Base-by-base conservation (phyloP, 2,888 invertebrate genomes). In the Limnephilus marmoratus region DNA sequence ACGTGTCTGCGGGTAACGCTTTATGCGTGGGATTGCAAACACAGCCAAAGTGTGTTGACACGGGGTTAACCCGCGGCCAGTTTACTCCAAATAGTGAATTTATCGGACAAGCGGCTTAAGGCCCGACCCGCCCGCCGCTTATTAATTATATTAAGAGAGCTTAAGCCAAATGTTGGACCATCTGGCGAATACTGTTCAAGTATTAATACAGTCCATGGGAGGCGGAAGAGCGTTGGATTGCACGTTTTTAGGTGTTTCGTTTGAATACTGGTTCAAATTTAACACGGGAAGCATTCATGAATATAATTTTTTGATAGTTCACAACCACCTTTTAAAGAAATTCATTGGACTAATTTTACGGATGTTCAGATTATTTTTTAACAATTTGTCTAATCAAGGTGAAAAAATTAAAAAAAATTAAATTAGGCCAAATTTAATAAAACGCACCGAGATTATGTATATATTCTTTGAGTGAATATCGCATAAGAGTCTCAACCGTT, bases 141-240 rank as follows among this genome's bases (percentile, higher is more conserved):
- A 86, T 86, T 86, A 86, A 86, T 86, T 86, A 49, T 86, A 86
- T 86, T 86, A 49, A 86, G 86, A 86, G 45, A 49, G 86, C 41
- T 86, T 45, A 29, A 45, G n/a, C 49, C 86, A 86, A 86, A 86
- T 45, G 41, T 45, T 49, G 86, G 29, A 86, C 86, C 41, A 86
- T 86, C 86, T 86, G 86, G 68, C 68, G 24, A n/a, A 68, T 68
- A 3, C 68, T 68, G 68, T 68, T 68, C 68, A 68, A 18, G 29
- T 82, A 82, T 68, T 68, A 68, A 68, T 68, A 68, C 68, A n/a
- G 68, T 68, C 68, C 24, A 1, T 68, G 68, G 24, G 24, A 24
- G 24, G 24, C n/a, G 68, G 68, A 24, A 68, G 68, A 9, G 24
- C 24, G 9, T 68, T 24, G 68, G 68, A 3, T 68, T 68, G 68